phyloP scores from a whole-genome alignment of 2,797 vertebrate species.

The Acipenser oxyrinchus region DNA sequence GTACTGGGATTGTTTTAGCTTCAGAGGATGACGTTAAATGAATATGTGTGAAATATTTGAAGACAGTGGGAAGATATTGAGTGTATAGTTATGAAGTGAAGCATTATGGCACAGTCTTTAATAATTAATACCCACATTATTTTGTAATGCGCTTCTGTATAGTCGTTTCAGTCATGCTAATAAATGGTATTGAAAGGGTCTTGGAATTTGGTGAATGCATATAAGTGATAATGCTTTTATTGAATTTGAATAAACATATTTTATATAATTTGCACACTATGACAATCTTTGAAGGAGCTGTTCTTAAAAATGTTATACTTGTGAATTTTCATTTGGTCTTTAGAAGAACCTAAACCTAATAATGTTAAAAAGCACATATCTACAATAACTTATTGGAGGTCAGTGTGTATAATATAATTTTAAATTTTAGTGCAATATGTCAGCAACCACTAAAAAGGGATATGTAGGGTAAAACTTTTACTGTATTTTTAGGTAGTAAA shows the following conservation, averaged over 20 bases:
- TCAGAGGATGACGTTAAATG: constrained; percentile 64
- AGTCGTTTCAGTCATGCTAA: constrained; percentile 51
- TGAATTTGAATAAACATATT: constrained; percentile 6
- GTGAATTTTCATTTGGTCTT: no score
- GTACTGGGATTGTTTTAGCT: constrained; percentile 63
- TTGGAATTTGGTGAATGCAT: constrained; percentile 46
- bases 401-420: no score
- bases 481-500: constrained; percentile 50
- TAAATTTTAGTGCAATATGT: no score
- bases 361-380: no score
- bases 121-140: constrained; percentile 61
- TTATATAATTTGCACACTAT: constrained; percentile 19
- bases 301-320: no score
- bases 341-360: no score
- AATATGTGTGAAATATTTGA: constrained; percentile 58
- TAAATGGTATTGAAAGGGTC: constrained; percentile 52
- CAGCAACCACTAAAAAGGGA: no score
- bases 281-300: no score
- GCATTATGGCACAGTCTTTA: constrained; percentile 52
- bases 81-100: constrained; percentile 46
- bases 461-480: no score
- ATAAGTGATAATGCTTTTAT: constrained; percentile 43
- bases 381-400: no score
- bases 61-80: constrained; percentile 54
- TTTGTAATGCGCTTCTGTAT: constrained; percentile 57